Conservation (phyloP, 53 echinoderm and acorn worm species). For the Apostichopus leukothele region DNA sequence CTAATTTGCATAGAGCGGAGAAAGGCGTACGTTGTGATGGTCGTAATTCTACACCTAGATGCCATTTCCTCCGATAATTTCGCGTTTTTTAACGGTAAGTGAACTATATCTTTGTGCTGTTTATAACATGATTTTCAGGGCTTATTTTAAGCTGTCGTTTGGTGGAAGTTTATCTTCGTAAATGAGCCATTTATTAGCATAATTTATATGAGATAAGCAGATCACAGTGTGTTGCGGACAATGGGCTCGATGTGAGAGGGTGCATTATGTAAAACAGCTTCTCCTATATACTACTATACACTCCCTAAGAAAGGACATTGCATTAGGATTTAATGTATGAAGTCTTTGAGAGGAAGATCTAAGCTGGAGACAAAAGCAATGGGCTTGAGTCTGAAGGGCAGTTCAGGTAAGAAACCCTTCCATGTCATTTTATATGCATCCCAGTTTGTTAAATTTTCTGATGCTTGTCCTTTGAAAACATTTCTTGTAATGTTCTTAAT, state of each 20-base stretch:
- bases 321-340: slow-evolving; percentile 52
- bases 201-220: slow-evolving; percentile 83
- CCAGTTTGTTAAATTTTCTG: slow-evolving; percentile 50
- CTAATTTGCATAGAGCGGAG: slow-evolving; percentile 52
- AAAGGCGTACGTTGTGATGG: slow-evolving; percentile 60
- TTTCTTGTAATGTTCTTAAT: slow-evolving; percentile 17
- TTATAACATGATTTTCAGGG: slow-evolving; percentile 1
- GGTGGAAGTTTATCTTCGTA: slow-evolving; percentile 24
- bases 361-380: slow-evolving; percentile 36
- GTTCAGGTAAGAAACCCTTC: slow-evolving; percentile 44
- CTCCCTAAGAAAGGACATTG: slow-evolving; percentile 38
- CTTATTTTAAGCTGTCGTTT: slow-evolving; percentile 18
- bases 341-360: slow-evolving; percentile 27
- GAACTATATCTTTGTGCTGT: background rate
- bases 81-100: slow-evolving; percentile 46
- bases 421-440: slow-evolving; percentile 23
- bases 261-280: slow-evolving; percentile 49
- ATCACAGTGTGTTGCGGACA: slow-evolving; percentile 45
- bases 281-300: slow-evolving; percentile 43
- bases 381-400: slow-evolving; percentile 49
- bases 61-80: slow-evolving; percentile 58
- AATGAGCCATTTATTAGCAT: slow-evolving; percentile 91
- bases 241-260: slow-evolving; percentile 43
- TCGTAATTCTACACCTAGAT: slow-evolving; percentile 75
- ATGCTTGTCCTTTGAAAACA: slow-evolving; percentile 30